Evolutionary conservation across 2,888 invertebrate species (phyloP).

Genomic region (Oeneis ivallda): DNA sequence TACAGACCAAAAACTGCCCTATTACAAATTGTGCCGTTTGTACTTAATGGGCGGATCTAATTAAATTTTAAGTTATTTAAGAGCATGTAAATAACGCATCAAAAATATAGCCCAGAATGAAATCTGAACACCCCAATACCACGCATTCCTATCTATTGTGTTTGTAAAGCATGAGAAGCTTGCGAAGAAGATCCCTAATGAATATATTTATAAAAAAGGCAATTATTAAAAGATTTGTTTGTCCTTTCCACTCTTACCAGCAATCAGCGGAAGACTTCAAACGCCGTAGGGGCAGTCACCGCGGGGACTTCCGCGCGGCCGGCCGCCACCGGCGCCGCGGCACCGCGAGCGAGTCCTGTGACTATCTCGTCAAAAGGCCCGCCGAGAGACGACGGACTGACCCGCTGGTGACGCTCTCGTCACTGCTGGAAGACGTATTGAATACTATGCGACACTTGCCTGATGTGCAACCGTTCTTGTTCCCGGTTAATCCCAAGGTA

Average conservation of each 20-base stretch:
- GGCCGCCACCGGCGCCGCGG: conserved; percentile 61
- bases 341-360: conserved; percentile 78
- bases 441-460: conserved; percentile 96
- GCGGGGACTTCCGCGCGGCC: conserved; percentile 77
- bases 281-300: conserved; percentile 88
- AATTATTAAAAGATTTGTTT: neutral
- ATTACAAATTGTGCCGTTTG: too few species aligned
- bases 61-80: too few species aligned
- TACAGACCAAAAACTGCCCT: too few species aligned
- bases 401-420: conserved; percentile 96
- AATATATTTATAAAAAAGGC: too few species aligned
- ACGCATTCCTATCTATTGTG: too few species aligned
- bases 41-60: too few species aligned
- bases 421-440: conserved; percentile 93
- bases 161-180: too few species aligned
- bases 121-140: too few species aligned
- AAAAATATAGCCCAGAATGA: too few species aligned
- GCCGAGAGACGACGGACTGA: conserved; percentile 96
- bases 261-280: conserved; percentile 94
- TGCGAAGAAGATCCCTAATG: too few species aligned
- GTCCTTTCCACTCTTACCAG: conserved; percentile 40
- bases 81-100: too few species aligned
- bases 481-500: conserved; percentile 96
- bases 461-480: conserved; percentile 95
- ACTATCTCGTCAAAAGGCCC: conserved; percentile 87